Evolutionary conservation across 2,888 invertebrate species (phyloP).

Genomic region (Philaethria dido): DNA sequence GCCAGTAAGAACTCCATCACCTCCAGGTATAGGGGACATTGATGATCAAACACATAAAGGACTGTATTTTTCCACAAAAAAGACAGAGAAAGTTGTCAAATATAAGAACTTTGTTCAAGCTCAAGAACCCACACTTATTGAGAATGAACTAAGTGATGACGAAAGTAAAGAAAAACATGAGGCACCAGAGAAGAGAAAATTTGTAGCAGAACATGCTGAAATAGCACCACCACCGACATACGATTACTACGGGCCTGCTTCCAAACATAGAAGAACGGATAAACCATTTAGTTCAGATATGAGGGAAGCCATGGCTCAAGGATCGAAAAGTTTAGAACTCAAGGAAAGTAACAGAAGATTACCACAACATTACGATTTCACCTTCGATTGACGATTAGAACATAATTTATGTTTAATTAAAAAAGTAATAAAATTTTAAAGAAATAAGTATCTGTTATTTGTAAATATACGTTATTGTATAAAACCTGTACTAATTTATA

Average conservation of each 20-base stretch:
- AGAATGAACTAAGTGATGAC: conserved; percentile 65
- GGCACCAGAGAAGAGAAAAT: conserved; percentile 51
- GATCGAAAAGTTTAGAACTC: conserved; percentile 69
- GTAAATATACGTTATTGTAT: not conserved
- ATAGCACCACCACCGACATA: conserved; percentile 87
- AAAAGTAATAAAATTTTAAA: not conserved
- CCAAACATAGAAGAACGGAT: conserved; percentile 60
- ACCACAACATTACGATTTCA: conserved; percentile 73
- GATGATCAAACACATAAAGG: conserved; percentile 56
- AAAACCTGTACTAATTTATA: not conserved
- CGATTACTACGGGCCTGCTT: conserved; percentile 84
- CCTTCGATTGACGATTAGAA: conserved; percentile 57
- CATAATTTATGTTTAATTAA: not conserved
- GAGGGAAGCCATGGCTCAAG: conserved; percentile 74
- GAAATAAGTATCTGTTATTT: not conserved
- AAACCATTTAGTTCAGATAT: conserved; percentile 73
- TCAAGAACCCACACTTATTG: conserved; percentile 61
- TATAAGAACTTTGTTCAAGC: conserved; percentile 70
- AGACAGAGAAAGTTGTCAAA: conserved; percentile 54
- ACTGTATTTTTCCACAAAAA: conserved; percentile 67
- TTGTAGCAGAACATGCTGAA: conserved; percentile 61
- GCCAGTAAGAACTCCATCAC: conserved; percentile 58
- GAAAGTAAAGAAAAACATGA: conserved; percentile 45
- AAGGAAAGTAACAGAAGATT: conserved; percentile 63
- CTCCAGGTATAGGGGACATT: conserved; percentile 56